A percentile compares a stretch with the other conserved stretches of the same genome.
These are phyloP conservation scores for Heliocidaris tuberculata DNA, from an alignment of 35 echinoderm and acorn worm genomes.

Conservation along the genomic window DNA sequence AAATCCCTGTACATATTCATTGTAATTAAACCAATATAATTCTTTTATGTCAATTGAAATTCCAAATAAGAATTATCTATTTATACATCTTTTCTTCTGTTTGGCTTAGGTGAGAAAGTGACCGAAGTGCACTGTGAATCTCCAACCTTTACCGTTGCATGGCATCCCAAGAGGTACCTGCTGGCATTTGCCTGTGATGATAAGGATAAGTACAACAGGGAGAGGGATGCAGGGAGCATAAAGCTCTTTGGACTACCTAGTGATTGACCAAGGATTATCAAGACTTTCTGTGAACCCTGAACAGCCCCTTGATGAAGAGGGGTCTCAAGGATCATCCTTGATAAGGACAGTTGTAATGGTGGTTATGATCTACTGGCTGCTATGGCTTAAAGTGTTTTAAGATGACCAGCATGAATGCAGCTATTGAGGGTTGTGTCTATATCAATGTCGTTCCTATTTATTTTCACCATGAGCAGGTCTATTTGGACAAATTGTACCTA, in stretches of 20 bases:
- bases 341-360: too few species aligned
- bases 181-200: conserved; percentile 98
- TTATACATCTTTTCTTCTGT: background rate
- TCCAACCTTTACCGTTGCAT: conserved; percentile 94
- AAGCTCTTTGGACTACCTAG: conserved; percentile 93
- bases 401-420: too few species aligned
- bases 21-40: too few species aligned
- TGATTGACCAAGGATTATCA: conserved; percentile 39
- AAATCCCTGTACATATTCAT: too few species aligned
- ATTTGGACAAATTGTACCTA: too few species aligned
- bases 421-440: too few species aligned
- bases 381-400: too few species aligned
- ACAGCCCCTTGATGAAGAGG: background rate
- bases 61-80: background rate
- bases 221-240: conserved; percentile 93
- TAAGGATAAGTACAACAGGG: conserved; percentile 96
- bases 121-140: conserved; percentile 91
- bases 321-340: too few species aligned
- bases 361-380: too few species aligned
- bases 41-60: too few species aligned
- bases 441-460: too few species aligned
- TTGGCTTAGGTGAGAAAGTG: conserved; percentile 80
- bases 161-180: conserved; percentile 90
- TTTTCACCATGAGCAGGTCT: too few species aligned
- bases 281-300: background rate